A percentile compares a stretch with the other conserved stretches of the same genome.
Conservation (phyloP, 2,888 invertebrate genomes). For the Leptopilina syphax region DNA sequence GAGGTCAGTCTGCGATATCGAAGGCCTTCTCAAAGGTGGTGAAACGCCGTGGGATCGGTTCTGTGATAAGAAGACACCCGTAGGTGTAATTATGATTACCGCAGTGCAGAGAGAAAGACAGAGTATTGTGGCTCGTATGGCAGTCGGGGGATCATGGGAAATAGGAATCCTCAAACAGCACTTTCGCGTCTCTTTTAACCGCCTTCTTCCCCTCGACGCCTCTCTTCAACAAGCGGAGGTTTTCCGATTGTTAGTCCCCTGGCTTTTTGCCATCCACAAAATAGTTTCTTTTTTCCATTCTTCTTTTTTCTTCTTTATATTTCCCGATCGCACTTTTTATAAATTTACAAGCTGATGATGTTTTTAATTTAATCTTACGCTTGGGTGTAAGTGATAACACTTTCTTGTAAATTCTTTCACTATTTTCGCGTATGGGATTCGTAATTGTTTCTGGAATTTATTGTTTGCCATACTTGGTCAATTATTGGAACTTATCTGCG, state of each 20-base stretch:
- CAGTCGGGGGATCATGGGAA: slow-evolving; percentile 73
- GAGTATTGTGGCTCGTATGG: slow-evolving; percentile 73
- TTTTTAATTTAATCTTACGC: too few species aligned
- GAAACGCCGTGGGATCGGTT: slow-evolving; percentile 59
- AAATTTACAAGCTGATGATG: too few species aligned
- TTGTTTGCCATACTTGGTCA: too few species aligned
- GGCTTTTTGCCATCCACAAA: slow-evolving; percentile 57
- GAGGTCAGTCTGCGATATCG: slow-evolving; percentile 16
- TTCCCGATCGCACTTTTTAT: neutral
- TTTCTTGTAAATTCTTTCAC: too few species aligned
- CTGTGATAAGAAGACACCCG: slow-evolving; percentile 73
- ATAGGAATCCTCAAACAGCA: slow-evolving; percentile 75
- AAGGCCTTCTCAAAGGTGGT: slow-evolving; percentile 55
- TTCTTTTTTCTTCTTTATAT: slow-evolving; percentile 37
- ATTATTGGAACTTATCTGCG: too few species aligned
- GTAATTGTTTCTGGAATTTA: too few species aligned
- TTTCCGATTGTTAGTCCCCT: slow-evolving; percentile 70
- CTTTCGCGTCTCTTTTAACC: slow-evolving; percentile 66
- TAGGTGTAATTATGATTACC: slow-evolving; percentile 75
- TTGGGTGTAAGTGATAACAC: too few species aligned
- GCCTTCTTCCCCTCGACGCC: slow-evolving; percentile 55
- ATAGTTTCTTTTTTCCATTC: slow-evolving; percentile 13
- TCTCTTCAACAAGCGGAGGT: slow-evolving; percentile 61
- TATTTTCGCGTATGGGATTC: too few species aligned
- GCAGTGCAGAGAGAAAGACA: slow-evolving; percentile 70